Base-by-base conservation (phyloP, 2,113 vertebrate species). In the Carassius carassius region DNA sequence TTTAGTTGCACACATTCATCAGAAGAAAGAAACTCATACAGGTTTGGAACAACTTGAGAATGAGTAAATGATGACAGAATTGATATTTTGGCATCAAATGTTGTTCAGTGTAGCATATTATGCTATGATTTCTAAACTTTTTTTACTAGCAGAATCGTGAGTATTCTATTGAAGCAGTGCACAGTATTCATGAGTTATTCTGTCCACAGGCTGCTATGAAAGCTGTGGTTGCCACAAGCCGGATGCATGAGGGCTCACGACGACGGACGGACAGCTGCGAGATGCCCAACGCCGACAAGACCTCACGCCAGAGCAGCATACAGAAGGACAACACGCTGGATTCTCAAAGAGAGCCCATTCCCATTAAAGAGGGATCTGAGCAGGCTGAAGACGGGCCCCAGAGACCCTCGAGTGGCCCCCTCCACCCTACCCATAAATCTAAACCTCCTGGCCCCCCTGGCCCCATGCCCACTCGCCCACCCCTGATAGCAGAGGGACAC, bases 171-270 rank as follows among this genome's bases (percentile, higher is more conserved):
- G 23, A 51, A 75, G 7, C 25, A 49, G 23, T 4, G 0, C 12
- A 62, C 3, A 16, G 11, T 78, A n/a, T 65, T 62, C 9, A 74
- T 19, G 47, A 35, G 65, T 41, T 56, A 21, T 13, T 81, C 1
- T n/a, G 0, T 29, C 60, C 6, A 5, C 89, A 98, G 96, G 96
- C 96, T 25, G 96, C 96, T 79, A 95, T 97, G 95, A 98, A 98
- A 86, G 96, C 96, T 0, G 94, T 95, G 0, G 95, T 97, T 6
- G 95, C 95, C 49, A 97, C 96, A 77, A 92, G 96, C 82, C 95
- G 95, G n/a, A 91, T 96, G 92, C 94, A 95, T 0, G 96, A 97
- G 81, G 87, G 95, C 4, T 94, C 96, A 1, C 91, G 94, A 75
- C 87, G 93, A 2, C 90, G 95, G 10, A 96, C 94, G 0, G 95